Base-by-base conservation (phyloP, 2,888 invertebrate species). In the Nowickia ferox region DNA sequence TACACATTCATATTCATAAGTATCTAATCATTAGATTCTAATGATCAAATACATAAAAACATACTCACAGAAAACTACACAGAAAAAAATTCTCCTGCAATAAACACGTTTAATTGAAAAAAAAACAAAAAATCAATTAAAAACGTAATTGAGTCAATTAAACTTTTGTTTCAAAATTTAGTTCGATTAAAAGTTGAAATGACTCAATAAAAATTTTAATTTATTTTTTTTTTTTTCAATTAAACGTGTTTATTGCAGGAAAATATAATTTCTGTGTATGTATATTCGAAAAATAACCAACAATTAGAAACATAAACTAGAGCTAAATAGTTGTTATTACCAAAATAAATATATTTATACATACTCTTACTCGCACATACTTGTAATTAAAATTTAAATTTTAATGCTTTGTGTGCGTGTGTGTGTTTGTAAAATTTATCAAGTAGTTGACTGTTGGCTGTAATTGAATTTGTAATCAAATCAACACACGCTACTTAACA, bases 21-120 rank as follows among this genome's bases (percentile, higher is more conserved):
- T 63, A 59, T 38, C n/a, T 38, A 30, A 30, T 6, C 30, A 6
- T 30, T 30, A 30, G 30, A 30, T 30, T 30, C 30, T 30, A 59
- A 38, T 15, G 15, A 65, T 55, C 15, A 65, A 42, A 59, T 66
- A 68, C 22, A 71, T 55, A 1, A 53, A 40, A 68, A 17, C 40
- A 59, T 65, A 59, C 66, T 77, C 83, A 46, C 15, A 59, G 86
- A 61, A 53, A 66, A 66, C 61, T 59, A 61, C 65, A 51, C 6
- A 79, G 22, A 77, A n/a, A 46, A 69, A 11, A 57, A 11, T 30
- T 30, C 3, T 30, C 3, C 30, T 30, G 30, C 30, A 30, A 30
- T 30, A 30, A 30, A 30, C 30, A 30, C 4, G 30, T 30, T 30
- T 30, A 30, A 30, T 30, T 30, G 30, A 30, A 3, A n/a, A n/a